These are phyloP conservation scores for Schlechtendalia chinensis DNA, from an alignment of 1,140 invertebrate species.

Conservation along the genomic window DNA sequence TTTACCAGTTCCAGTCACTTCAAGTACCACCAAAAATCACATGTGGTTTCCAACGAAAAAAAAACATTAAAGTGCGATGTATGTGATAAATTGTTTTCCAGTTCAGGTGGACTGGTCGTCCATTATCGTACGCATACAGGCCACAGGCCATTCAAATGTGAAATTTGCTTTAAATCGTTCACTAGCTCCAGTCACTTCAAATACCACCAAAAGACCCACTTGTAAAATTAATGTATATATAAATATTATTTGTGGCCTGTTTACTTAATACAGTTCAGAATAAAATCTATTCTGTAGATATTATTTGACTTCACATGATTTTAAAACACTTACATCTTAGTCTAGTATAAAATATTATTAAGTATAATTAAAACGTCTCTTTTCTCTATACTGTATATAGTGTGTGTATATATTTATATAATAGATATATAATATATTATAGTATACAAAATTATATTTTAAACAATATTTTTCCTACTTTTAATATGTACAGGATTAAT, in stretches of 20 bases:
- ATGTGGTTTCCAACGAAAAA: constrained; percentile 56
- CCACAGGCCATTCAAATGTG: constrained; percentile 50
- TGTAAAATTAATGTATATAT: not conserved
- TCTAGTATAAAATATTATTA: not conserved
- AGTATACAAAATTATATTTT: not conserved
- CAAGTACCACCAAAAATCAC: constrained; percentile 48
- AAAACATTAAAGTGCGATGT: constrained; percentile 63
- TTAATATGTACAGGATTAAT: constrained; percentile 13
- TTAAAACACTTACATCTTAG: not conserved
- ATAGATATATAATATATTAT: not conserved
- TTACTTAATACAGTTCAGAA: not conserved
- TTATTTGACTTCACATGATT: not conserved
- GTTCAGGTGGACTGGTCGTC: constrained; percentile 27
- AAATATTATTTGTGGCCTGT: not conserved
- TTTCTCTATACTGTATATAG: not conserved
- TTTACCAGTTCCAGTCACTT: constrained; percentile 47
- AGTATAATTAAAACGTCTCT: not conserved
- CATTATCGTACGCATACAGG: constrained; percentile 51
- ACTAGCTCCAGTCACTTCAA: constrained; percentile 44
- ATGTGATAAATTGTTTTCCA: constrained; percentile 51
- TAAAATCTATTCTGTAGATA: not conserved
- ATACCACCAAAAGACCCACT: constrained; percentile 39
- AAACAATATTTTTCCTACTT: not conserved
- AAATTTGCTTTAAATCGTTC: constrained; percentile 51
- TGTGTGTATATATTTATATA: not conserved